Evolutionary conservation across 2,113 vertebrate genomes (phyloP), one percentile per base, ranked within the genome.

Genomic region (Lipotes vexillifer): DNA sequence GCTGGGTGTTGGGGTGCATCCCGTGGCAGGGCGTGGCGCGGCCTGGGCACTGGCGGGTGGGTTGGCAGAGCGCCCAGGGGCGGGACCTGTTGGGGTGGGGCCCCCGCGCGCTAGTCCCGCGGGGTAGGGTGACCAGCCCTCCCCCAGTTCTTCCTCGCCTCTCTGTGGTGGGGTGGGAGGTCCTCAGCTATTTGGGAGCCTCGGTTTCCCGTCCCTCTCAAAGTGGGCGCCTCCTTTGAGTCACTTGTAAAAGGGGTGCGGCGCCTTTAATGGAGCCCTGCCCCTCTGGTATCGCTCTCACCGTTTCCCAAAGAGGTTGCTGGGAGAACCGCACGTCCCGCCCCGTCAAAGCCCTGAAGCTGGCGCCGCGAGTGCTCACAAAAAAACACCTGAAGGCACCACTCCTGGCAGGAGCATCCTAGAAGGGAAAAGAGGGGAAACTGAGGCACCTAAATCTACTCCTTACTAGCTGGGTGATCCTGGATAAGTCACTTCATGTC

Each of bases 181-280:
- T 83, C 86, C 78, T 68, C 78, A 68, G 85, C 68, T 75, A 55
- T 94, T 88, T 1, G 5, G 61, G 29, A 95, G 31, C 84, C 80
- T 90, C 1, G 36, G 41, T 65, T 93, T 87, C 46, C 86, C 33
- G 6, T 41, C 31, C 84, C 66, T n/a, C 29, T 84, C 66, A 36
- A 91, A 93, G 77, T 93, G 91, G 77, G 41, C 11, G 2, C 88
- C 25, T 44, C 91, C 72, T 94, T 96, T 86, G 88, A 92, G 86
- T 96, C 57, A 88, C 78, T 97, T 74, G 77, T 91, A 52, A 93
- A 93, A 96, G 90, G 18, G 59, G 89, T 84, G 68, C 55, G 78
- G 78, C 29, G 49, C 95, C 95, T 97, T 97, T 97, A 97, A 97
- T n/a, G 1, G 68, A 96, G 74, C n/a, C 93, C 89, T 90, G 78